Conservation (phyloP, 2,888 invertebrate genomes). For the Plusia festucae region DNA sequence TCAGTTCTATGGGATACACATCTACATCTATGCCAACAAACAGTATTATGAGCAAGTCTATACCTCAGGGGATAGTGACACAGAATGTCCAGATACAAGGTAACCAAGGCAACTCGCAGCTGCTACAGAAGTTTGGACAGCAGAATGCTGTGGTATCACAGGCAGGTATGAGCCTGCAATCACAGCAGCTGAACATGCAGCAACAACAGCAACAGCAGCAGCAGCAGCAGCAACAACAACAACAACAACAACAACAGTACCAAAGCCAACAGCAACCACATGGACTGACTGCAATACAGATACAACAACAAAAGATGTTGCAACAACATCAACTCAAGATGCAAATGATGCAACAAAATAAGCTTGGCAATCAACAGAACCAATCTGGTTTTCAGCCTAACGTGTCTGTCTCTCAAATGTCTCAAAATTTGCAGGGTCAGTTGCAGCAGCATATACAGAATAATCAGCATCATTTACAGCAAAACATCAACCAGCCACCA, state of each 20-base stretch:
- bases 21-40: slow-evolving; percentile 77
- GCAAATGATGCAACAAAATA: slow-evolving; percentile 83
- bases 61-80: slow-evolving; percentile 82
- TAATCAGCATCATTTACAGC: slow-evolving; percentile 83
- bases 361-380: slow-evolving; percentile 69
- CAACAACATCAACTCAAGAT: slow-evolving; percentile 90
- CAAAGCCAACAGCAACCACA: slow-evolving; percentile 77
- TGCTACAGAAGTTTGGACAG: slow-evolving; percentile 83
- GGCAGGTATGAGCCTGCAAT: slow-evolving; percentile 72
- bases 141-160: slow-evolving; percentile 80
- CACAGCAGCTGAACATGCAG: slow-evolving; percentile 78
- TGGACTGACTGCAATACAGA: slow-evolving; percentile 84
- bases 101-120: slow-evolving; percentile 77
- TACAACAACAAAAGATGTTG: slow-evolving; percentile 88
- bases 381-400: slow-evolving; percentile 83
- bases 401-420: slow-evolving; percentile 81
- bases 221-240: slow-evolving; percentile 61
- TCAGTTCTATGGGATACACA: slow-evolving; percentile 82
- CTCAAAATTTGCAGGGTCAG: slow-evolving; percentile 80
- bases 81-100: slow-evolving; percentile 83
- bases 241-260: slow-evolving; percentile 52
- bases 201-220: slow-evolving; percentile 74
- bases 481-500: slow-evolving; percentile 77
- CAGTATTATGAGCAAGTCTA: slow-evolving; percentile 81
- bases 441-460: slow-evolving; percentile 82